phyloP scores from a whole-genome alignment of 1,140 invertebrate genomes.

The Solenopsis invicta region DNA sequence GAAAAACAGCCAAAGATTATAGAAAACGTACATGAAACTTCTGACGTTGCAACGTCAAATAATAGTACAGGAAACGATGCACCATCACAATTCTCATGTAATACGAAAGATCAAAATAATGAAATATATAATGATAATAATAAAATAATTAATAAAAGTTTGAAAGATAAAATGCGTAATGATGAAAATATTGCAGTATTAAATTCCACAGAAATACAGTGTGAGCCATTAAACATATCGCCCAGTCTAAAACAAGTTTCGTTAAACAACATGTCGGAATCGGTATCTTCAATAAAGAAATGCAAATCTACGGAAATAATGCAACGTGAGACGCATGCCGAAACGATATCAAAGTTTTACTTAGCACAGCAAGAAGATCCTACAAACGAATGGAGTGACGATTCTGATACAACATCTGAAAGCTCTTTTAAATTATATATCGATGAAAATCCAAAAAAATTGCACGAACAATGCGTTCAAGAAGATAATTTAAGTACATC shows the following conservation, averaged over 20 bases:
- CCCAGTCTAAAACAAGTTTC: neutral
- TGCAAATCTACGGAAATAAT: neutral
- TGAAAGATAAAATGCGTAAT: neutral
- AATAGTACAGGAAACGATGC: neutral
- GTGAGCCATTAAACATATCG: neutral
- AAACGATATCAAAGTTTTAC: neutral
- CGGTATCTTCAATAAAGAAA: neutral
- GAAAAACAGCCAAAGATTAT: neutral
- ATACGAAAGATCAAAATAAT: neutral
- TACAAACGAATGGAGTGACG: neutral
- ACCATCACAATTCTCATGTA: neutral
- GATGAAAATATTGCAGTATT: neutral
- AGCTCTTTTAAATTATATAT: neutral
- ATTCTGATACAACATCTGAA: neutral
- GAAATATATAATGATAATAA: neutral
- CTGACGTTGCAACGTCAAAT: neutral
- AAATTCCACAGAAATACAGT: neutral
- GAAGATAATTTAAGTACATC: neutral
- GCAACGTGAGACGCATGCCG: no score
- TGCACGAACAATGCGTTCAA: neutral
- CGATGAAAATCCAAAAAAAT: neutral
- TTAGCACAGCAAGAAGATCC: neutral
- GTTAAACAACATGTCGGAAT: neutral
- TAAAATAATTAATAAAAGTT: constrained; percentile 2
- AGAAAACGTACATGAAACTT: neutral